Conservation (phyloP, 2,113 vertebrate genomes). For the Prunella fulvescens region DNA sequence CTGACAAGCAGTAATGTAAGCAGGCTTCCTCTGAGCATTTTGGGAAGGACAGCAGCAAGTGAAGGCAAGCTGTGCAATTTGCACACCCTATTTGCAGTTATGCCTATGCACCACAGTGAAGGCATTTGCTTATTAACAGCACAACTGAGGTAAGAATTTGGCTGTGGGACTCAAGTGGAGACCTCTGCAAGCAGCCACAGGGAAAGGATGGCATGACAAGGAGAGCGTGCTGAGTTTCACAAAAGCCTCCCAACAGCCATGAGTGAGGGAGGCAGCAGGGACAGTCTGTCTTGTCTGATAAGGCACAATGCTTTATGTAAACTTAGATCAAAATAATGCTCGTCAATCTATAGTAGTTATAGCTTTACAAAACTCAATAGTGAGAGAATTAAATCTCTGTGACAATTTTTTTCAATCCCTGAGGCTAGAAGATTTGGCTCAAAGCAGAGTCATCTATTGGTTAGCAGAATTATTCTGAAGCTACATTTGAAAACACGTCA, state of each 20-base stretch:
- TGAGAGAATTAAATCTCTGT: background rate
- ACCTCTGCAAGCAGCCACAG: background rate
- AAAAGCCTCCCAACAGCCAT: background rate
- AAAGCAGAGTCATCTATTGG: background rate
- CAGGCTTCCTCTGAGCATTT: background rate
- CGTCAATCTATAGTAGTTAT: background rate
- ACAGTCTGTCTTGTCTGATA: background rate
- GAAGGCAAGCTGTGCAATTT: background rate
- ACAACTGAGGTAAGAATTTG: background rate
- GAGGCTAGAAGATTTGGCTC: background rate
- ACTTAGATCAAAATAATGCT: background rate
- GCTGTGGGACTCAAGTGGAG: background rate
- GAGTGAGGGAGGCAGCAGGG: background rate
- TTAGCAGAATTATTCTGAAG: background rate
- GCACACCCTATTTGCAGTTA: background rate
- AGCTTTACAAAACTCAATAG: background rate
- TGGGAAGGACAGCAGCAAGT: background rate
- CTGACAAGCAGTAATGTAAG: background rate
- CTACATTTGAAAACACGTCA: rapidly evolving
- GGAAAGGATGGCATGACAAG: rapidly evolving
- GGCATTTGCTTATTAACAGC: background rate
- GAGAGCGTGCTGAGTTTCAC: rapidly evolving
- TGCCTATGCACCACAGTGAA: background rate
- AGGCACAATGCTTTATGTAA: background rate
- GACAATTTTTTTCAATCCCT: background rate